Conservation (phyloP, 2,888 invertebrate species). For the Eupithecia subfuscata region DNA sequence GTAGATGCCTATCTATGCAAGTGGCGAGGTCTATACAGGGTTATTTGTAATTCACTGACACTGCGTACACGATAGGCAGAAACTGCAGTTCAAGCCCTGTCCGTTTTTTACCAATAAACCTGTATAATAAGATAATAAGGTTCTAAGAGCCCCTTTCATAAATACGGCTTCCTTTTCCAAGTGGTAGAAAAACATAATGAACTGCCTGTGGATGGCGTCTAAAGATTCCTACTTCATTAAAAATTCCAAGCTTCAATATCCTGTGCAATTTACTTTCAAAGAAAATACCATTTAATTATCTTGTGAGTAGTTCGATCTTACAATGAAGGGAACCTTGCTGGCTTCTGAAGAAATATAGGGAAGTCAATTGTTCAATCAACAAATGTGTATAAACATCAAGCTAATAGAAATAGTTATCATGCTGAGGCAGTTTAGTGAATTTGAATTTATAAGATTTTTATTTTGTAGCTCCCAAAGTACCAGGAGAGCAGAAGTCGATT, state of each 20-base stretch:
- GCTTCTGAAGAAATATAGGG: not conserved
- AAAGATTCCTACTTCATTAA: constrained; percentile 23
- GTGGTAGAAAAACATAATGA: not conserved
- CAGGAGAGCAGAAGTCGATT: no score
- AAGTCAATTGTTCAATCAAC: not conserved
- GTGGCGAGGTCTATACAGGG: no score
- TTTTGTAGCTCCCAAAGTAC: no score
- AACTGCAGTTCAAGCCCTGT: no score
- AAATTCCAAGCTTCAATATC: constrained; percentile 26
- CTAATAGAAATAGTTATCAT: no score
- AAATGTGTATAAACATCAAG: no score
- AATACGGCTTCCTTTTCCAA: not conserved
- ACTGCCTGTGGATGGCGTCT: constrained; percentile 1
- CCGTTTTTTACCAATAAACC: no score
- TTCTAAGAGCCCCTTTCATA: not conserved
- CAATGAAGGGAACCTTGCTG: not conserved
- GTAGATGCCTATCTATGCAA: no score
- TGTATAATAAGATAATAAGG: not conserved
- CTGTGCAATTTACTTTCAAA: constrained; percentile 17
- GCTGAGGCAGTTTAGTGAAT: no score
- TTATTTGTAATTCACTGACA: no score
- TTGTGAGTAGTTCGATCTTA: constrained; percentile 8
- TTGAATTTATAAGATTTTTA: no score
- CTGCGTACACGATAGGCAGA: no score
- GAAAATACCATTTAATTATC: constrained; percentile 16